Conservation (phyloP, 2,113 vertebrate genomes). For the Oostethus manadensis region DNA sequence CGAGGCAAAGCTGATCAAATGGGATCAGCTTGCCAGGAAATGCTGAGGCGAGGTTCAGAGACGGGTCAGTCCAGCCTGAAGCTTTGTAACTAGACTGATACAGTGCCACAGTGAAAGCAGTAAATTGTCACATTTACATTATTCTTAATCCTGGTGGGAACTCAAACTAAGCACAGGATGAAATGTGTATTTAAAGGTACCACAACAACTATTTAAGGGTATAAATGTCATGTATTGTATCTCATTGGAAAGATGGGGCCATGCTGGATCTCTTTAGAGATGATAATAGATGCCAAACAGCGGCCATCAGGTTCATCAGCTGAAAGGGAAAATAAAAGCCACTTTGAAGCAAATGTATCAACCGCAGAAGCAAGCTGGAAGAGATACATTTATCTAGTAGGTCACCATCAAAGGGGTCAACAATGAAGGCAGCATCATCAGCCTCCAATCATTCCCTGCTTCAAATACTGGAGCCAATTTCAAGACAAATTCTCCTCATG, state of each 20-base stretch:
- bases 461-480: slow-evolving; percentile 34
- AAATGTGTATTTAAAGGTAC: slow-evolving; percentile 25
- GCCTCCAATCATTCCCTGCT: slow-evolving; percentile 20
- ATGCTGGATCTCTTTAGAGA: slow-evolving; percentile 38
- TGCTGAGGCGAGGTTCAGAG: slow-evolving; percentile 29
- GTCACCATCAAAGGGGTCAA: slow-evolving; percentile 21
- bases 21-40: slow-evolving; percentile 25
- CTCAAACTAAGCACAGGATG: slow-evolving; percentile 4
- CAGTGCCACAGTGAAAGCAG: slow-evolving; percentile 3
- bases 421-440: slow-evolving; percentile 29
- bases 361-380: slow-evolving; percentile 19
- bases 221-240: slow-evolving; percentile 12
- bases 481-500: neutral
- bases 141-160: slow-evolving; percentile 8
- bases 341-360: slow-evolving; percentile 36
- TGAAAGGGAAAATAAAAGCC: slow-evolving; percentile 38
- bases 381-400: slow-evolving; percentile 45
- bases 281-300: slow-evolving; percentile 35
- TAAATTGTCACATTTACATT: slow-evolving; percentile 17
- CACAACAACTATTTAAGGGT: slow-evolving; percentile 12
- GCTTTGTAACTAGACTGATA: slow-evolving; percentile 5
- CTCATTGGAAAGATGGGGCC: slow-evolving; percentile 19
- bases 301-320: slow-evolving; percentile 51
- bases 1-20: slow-evolving; percentile 35
- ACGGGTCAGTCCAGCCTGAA: slow-evolving; percentile 20